Evolutionary conservation across 2,888 invertebrate genomes (phyloP).

Genomic region (Sphecodes monilicornis): DNA sequence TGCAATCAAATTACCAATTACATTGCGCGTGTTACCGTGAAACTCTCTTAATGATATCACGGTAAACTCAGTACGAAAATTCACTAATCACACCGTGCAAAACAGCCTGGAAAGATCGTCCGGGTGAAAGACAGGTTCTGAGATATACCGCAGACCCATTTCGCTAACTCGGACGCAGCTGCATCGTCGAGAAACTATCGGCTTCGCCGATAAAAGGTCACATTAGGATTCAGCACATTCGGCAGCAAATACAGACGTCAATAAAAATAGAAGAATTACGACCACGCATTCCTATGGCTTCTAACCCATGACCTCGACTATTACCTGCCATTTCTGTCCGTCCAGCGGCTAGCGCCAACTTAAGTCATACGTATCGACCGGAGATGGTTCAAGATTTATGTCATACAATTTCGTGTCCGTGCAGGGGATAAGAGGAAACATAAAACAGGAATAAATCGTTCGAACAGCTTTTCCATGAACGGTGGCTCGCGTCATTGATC

Average conservation of each 20-base stretch:
- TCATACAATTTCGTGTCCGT: constrained; percentile 23
- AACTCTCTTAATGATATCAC: background rate
- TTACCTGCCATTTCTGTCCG: constrained; percentile 48
- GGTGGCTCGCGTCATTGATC: background rate
- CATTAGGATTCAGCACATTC: constrained; percentile 19
- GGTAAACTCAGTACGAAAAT: background rate
- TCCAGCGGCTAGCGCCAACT: constrained; percentile 30
- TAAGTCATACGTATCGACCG: constrained; percentile 32
- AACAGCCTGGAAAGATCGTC: background rate
- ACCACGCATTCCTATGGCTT: constrained; percentile 58
- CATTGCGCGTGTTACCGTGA: background rate
- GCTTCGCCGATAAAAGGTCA: background rate
- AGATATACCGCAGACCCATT: background rate
- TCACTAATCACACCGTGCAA: background rate
- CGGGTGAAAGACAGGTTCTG: background rate
- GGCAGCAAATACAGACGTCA: constrained; percentile 35
- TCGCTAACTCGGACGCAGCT: constrained; percentile 6
- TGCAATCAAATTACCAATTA: background rate
- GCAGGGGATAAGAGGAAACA: background rate
- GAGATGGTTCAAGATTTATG: constrained; percentile 35
- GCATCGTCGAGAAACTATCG: constrained; percentile 1
- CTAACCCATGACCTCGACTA: constrained; percentile 63
- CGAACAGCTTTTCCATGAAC: background rate
- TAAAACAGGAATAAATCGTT: background rate
- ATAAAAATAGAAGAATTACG: constrained; percentile 58